These are phyloP conservation scores for Muntiacus reevesi DNA, from an alignment of 2,113 vertebrate species.

Conservation along the genomic window DNA sequence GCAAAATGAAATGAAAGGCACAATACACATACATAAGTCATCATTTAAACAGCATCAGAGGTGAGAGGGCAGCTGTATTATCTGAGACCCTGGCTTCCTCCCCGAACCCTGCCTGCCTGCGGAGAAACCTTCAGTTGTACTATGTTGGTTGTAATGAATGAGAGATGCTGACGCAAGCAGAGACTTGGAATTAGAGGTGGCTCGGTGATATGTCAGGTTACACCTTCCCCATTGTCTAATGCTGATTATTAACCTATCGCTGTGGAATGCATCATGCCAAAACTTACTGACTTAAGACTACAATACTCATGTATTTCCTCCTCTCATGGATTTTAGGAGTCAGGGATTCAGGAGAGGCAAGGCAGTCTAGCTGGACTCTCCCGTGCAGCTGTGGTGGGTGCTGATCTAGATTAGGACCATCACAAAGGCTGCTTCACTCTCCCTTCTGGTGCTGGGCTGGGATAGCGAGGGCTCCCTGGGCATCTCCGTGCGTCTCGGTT, in stretches of 20 bases:
- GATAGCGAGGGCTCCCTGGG: not conserved
- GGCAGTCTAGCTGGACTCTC: not conserved
- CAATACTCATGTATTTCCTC: not conserved
- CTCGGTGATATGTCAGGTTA: not conserved
- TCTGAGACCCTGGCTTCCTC: not conserved
- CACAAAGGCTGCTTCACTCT: not conserved
- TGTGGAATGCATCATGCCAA: not conserved
- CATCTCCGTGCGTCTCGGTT: no score
- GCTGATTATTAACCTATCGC: not conserved
- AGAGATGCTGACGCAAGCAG: not conserved
- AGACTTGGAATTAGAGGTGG: not conserved
- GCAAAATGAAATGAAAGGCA: conserved; percentile 19
- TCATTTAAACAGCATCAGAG: conserved; percentile 18
- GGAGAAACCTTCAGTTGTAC: not conserved
- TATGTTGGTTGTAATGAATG: not conserved
- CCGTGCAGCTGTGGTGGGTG: not conserved
- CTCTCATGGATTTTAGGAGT: not conserved
- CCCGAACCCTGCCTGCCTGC: not conserved
- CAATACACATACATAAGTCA: not conserved
- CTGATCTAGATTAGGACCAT: not conserved
- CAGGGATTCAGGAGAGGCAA: not conserved
- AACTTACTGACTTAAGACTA: not conserved
- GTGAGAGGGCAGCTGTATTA: not conserved
- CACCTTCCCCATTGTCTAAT: not conserved
- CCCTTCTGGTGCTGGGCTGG: not conserved